Base-by-base conservation (phyloP, 1,140 invertebrate genomes). In the Drosophila funebris region DNA sequence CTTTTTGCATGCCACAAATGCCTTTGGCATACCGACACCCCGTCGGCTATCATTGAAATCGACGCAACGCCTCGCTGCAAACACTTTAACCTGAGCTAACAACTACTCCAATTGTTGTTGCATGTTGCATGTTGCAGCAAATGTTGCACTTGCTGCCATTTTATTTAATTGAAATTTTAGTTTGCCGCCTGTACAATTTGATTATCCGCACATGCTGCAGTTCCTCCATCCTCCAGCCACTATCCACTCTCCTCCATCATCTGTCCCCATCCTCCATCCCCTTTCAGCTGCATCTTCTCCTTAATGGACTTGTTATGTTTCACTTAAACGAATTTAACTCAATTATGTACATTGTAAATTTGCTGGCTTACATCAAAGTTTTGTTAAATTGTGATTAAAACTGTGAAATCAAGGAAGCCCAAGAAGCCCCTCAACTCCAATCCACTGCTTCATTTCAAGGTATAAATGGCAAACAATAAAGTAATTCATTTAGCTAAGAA, bases 251-350 rank as follows among this genome's bases (percentile, higher is more conserved):
- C 14, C 22, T 14, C 29, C 24, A 29, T 22, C 6, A 13, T 13
- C 20, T 22, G n/a, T 1, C 22, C 14, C 1, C n/a, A 3, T 5
- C n/a, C n/a, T 1, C 11, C 4, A 6, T 1, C 14, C 50, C 13
- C 29, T 7, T 7, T 14, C 11, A 8, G 14, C 27, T 24, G 3
- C 24, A 43, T 8, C 24, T 57, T 60, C 22, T 50, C 57, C 57
- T 69, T 84, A 84, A 84, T 85, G 81, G 68, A 84, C 76, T 84
- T 84, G 81, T 85, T 85, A 52, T 84, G 81, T 84, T 80, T 75
- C 41, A 24, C 43, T 53, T 60, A 70, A 72, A 57, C 68, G 60
- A 31, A 66, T 54, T 63, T 50, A 69, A 67, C 64, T 84, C 81
- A 84, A 84, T 84, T 85, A 85, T 85, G 81, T 56, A 53, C 79